Conservation (phyloP, 1,140 invertebrate genomes). For the Zeugodacus cucurbitae region DNA sequence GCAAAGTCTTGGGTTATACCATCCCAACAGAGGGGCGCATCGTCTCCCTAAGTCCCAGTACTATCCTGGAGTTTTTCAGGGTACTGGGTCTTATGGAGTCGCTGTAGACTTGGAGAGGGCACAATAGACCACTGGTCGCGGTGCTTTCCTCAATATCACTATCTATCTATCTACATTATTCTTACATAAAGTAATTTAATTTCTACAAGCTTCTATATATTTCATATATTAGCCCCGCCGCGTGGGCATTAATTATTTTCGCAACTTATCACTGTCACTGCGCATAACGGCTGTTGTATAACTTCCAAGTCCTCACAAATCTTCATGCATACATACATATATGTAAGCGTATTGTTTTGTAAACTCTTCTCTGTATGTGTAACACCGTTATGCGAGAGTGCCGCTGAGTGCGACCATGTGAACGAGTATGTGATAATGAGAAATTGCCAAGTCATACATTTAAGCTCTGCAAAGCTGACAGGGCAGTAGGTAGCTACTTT, state of each 20-base stretch:
- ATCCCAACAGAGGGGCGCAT: too few relatives aligned
- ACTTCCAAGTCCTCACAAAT: background rate
- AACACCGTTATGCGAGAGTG: too few relatives aligned
- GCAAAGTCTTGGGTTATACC: too few relatives aligned
- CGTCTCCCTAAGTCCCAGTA: too few relatives aligned
- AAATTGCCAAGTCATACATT: conserved; percentile 3
- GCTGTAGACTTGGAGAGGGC: too few relatives aligned
- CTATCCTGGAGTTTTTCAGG: too few relatives aligned
- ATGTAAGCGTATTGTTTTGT: background rate
- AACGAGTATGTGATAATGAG: background rate
- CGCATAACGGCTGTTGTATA: background rate
- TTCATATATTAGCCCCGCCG: background rate
- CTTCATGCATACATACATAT: background rate
- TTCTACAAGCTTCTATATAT: background rate
- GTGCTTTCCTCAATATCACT: too few relatives aligned
- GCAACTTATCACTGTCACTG: conserved; percentile 25
- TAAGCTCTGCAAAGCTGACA: background rate
- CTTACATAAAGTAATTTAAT: too few relatives aligned
- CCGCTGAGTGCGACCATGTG: background rate
- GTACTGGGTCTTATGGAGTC: too few relatives aligned
- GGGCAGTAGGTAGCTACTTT: background rate
- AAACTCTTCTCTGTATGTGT: background rate
- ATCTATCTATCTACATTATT: too few relatives aligned
- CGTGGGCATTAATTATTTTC: conserved; percentile 12
- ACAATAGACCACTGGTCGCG: too few relatives aligned